Conservation (phyloP, 2,888 invertebrate species). For the Sarcophaga rosellei region DNA sequence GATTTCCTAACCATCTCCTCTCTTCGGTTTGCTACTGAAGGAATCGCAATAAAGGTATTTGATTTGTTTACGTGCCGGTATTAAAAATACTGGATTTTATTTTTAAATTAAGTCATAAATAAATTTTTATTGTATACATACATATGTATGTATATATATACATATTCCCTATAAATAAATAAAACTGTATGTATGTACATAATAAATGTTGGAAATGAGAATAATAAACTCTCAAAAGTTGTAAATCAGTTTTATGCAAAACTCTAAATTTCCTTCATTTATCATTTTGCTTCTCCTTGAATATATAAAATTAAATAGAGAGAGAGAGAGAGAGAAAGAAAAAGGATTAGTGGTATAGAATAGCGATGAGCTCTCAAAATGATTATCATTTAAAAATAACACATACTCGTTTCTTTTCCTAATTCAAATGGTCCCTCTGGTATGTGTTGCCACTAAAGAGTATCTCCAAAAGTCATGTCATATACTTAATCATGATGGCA, state of each 20-base stretch:
- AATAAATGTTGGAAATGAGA: conserved; percentile 4
- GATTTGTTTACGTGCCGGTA: conserved; percentile 64
- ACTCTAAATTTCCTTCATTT: conserved; percentile 54
- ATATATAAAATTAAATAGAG: too few species aligned
- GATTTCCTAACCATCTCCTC: conserved; percentile 17
- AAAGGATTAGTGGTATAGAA: conserved; percentile 3
- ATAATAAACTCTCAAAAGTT: conserved; percentile 38
- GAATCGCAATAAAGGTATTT: conserved; percentile 58
- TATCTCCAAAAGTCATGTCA: conserved; percentile 17
- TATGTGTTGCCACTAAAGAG: neutral
- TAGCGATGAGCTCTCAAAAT: conserved; percentile 17
- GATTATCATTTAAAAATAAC: conserved; percentile 35
- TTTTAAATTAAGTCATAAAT: conserved; percentile 58
- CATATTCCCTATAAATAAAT: too few species aligned
- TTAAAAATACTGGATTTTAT: conserved; percentile 50
- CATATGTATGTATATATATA: too few species aligned
- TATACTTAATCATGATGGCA: conserved; percentile 53
- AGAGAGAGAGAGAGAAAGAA: neutral
- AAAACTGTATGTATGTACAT: too few species aligned
- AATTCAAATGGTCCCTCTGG: conserved; percentile 22
- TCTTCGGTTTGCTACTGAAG: neutral
- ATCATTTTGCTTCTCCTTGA: conserved; percentile 45
- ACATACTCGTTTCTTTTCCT: conserved; percentile 43
- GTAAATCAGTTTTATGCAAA: conserved; percentile 45
- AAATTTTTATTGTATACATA: conserved; percentile 19